phyloP scores from a whole-genome alignment of 2,113 vertebrate species.

The Centropristis striata region DNA sequence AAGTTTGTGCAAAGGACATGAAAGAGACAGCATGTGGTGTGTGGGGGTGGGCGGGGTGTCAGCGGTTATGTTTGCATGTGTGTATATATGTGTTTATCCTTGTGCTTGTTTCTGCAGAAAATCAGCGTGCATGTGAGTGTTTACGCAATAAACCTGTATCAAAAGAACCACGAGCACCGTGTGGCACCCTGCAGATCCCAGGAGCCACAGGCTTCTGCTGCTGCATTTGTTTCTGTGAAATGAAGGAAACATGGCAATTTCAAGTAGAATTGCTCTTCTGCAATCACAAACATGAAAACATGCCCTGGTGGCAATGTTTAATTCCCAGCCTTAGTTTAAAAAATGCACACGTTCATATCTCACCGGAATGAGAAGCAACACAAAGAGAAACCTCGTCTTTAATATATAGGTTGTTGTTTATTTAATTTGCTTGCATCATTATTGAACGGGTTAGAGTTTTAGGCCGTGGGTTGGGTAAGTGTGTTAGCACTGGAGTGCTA shows the following conservation, averaged over 20 bases:
- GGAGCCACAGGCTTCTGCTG: constrained; percentile 18
- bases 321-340: constrained; percentile 37
- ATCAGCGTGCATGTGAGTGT: not conserved
- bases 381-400: constrained; percentile 26
- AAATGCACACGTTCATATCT: constrained; percentile 8
- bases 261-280: constrained; percentile 55
- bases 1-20: constrained; percentile 71
- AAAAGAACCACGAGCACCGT: constrained; percentile 19
- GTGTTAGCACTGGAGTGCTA: constrained; percentile 20
- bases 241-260: constrained; percentile 43
- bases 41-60: constrained; percentile 35
- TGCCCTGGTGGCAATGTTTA: constrained; percentile 20
- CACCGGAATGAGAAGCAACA: not conserved
- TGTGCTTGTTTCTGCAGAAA: constrained; percentile 9
- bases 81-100: constrained; percentile 2
- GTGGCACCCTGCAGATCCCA: constrained; percentile 29
- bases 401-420: constrained; percentile 54
- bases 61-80: constrained; percentile 6
- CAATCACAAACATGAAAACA: constrained; percentile 57
- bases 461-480: constrained; percentile 37
- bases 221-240: constrained; percentile 48
- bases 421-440: constrained; percentile 49
- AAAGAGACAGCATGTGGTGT: constrained; percentile 65
- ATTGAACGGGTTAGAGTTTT: constrained; percentile 63
- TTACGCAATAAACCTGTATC: constrained; percentile 40